Base-by-base conservation (phyloP, 2,797 vertebrate species). In the Hydrocynus forskahlii region DNA sequence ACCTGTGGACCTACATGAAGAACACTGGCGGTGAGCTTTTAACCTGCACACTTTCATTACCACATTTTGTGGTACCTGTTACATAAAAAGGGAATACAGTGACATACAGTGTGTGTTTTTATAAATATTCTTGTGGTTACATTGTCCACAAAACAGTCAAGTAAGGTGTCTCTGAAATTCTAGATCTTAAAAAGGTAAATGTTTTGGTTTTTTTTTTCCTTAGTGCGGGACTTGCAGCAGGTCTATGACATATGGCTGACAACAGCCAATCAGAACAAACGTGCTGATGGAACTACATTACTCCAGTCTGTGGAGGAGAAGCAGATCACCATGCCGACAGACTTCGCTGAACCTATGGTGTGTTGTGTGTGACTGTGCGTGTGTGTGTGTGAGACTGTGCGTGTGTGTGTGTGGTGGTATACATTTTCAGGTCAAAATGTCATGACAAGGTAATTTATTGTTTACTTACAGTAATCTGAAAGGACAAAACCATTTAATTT, bases 1-100 rank as follows among this genome's bases (percentile, higher is more conserved):
- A 98, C 48, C 94, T 99, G 92, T 99, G 98, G 97, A 99, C 93
- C 6, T 98, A 96, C 92, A 99, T 99, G 98, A 99, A 97, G 90
- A 96, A 96, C 88, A 96, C 96, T 79, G 93, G 96, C 89, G 90
- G 97, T 99, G 86, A 96, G 97, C 92, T 19, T 2, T 21, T 29
- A 63, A n/a, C 57, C 8, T 52, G 43, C 35, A 35, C 35, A 35
- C 35, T 35, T 35, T 35, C 4, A 35, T 35, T 35, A 35, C 35
- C 35, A 35, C 35, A 35, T 35, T 35, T 35, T 35, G 4, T 35
- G 35, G 35, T 35, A 35, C 35, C 35, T 35, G 35, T 35, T 35
- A 35, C 35, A 35, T 35, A 35, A 35, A 35, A 35, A 35, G 4
- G 35, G 35, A 35, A 35, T 35, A 35, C 35, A 35, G 35, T 35